A percentile compares a stretch with the other conserved stretches of the same genome.
Conservation (phyloP, 2,113 vertebrate genomes). For the Rana temporaria region DNA sequence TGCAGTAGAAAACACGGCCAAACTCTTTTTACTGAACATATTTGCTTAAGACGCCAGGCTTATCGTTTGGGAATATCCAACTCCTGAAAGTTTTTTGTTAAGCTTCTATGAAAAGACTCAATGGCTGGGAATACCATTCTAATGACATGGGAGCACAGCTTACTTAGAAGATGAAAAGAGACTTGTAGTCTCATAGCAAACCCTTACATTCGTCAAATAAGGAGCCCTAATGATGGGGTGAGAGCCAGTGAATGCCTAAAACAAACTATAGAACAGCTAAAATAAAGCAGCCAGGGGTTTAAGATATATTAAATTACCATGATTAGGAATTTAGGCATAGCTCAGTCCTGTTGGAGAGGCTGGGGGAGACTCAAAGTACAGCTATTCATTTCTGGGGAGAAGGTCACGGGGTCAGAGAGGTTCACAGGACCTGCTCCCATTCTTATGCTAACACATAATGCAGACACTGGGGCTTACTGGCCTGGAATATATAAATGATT, state of each 20-base stretch:
- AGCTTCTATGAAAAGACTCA: conserved; percentile 78
- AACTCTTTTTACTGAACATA: conserved; percentile 65
- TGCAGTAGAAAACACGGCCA: conserved; percentile 24
- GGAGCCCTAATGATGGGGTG: conserved; percentile 82
- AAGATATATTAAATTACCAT: conserved; percentile 99
- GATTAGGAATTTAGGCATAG: conserved; percentile 95
- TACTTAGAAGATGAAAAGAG: conserved; percentile 83
- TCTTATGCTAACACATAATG: conserved; percentile 94
- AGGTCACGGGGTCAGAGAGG: conserved; percentile 93
- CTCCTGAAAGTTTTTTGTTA: conserved; percentile 74
- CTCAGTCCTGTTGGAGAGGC: conserved; percentile 89
- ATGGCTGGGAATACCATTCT: conserved; percentile 81
- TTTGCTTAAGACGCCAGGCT: conserved; percentile 66
- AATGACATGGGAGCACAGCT: conserved; percentile 82
- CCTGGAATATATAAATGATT: conserved; percentile 97
- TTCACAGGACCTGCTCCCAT: conserved; percentile 92
- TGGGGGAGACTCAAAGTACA: conserved; percentile 80
- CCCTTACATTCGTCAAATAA: conserved; percentile 82
- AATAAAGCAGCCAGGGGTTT: conserved; percentile 89
- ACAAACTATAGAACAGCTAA: conserved; percentile 90
- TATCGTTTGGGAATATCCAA: conserved; percentile 71
- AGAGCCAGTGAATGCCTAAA: conserved; percentile 89
- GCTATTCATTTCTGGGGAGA: conserved; percentile 89
- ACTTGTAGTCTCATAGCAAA: conserved; percentile 80
- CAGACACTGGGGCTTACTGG: conserved; percentile 85